These are phyloP conservation scores for Penaeus vannamei DNA, from an alignment of 1,140 invertebrate genomes.

Conservation along the genomic window DNA sequence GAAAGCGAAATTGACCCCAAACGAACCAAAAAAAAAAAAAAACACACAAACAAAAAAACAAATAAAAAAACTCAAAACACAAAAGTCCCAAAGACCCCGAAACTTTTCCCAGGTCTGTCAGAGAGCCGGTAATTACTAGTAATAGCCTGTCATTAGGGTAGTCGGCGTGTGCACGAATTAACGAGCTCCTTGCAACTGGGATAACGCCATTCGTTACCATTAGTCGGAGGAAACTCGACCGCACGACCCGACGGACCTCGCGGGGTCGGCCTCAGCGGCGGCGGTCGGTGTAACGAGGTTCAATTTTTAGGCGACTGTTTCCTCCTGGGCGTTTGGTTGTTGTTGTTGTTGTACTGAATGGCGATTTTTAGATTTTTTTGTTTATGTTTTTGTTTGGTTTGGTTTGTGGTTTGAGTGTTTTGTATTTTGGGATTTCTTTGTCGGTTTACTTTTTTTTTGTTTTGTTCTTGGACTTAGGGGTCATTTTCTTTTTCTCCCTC, in stretches of 20 bases:
- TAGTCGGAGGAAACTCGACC: conserved; percentile 42
- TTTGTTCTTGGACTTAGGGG: no score
- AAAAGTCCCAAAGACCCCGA: not conserved
- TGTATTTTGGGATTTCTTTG: not conserved
- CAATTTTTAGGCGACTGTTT: not conserved
- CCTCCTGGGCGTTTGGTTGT: not conserved
- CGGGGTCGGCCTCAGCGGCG: not conserved
- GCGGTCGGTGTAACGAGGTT: not conserved
- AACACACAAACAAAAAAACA: no score
- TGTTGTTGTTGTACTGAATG: no score
- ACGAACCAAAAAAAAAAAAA: no score
- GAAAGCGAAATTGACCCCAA: no score
- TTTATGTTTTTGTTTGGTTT: not conserved
- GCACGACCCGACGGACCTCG: not conserved
- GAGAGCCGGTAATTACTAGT: conserved; percentile 40
- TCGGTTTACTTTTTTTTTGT: no score
- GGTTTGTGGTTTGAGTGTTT: not conserved
- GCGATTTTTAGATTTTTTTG: no score
- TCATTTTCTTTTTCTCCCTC: no score
- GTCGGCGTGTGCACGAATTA: conserved; percentile 42
- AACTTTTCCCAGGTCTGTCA: conserved; percentile 24
- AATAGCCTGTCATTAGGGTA: conserved; percentile 47
- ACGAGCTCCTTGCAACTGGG: conserved; percentile 50
- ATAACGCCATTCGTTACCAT: conserved; percentile 48
- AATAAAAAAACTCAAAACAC: no score